phyloP scores from a whole-genome alignment of 2,113 vertebrate genomes.

The Telmatochromis sp. region DNA sequence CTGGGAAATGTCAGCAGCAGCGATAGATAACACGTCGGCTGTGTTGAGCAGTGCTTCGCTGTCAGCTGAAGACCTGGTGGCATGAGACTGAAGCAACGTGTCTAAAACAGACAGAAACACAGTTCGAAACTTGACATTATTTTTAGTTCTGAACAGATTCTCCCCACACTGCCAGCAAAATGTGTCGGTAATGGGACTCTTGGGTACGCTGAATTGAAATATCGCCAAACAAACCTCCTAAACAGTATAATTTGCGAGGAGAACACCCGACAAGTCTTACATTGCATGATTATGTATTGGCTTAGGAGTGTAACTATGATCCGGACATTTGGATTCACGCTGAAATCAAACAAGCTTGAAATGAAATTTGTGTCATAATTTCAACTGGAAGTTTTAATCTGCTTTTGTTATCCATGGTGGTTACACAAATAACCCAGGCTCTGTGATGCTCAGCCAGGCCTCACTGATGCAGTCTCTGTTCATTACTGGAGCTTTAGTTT shows the following conservation, averaged over 20 bases:
- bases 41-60: background rate
- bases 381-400: background rate
- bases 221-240: background rate
- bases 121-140: background rate
- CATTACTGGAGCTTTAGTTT: background rate
- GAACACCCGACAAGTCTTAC: background rate
- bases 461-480: background rate
- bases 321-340: background rate
- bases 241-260: background rate
- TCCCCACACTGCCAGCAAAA: background rate
- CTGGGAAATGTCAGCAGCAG: background rate
- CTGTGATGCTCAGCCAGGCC: background rate
- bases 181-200: background rate
- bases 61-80: background rate
- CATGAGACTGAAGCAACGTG: background rate
- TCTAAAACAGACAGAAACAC: background rate
- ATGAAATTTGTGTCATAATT: background rate
- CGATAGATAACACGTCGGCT: background rate
- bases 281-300: background rate
- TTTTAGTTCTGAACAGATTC: background rate
- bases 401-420: background rate
- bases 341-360: background rate
- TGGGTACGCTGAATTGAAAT: background rate
- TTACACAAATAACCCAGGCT: background rate
- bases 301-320: background rate